Percentiles rank a stretch among this genome's conserved stretches.
Evolutionary conservation across 1,140 invertebrate genomes (phyloP).

Genomic region (Bradysia coprophila): DNA sequence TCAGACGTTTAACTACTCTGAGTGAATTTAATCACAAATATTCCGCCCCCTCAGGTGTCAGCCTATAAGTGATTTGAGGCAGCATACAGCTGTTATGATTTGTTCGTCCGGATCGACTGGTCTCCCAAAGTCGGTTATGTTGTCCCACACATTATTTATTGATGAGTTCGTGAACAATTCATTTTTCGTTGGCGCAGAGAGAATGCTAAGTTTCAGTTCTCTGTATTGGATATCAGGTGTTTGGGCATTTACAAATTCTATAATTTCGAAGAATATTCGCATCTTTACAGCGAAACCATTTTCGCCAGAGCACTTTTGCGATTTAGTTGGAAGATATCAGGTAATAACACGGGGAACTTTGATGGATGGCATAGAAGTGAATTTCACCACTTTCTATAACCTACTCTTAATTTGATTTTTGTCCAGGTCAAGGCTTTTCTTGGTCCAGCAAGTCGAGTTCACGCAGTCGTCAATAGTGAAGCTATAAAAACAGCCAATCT

Average conservation of each 20-base stretch:
- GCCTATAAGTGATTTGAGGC: background rate
- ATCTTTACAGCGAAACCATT: background rate
- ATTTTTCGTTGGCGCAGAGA: too few species aligned
- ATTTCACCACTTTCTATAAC: background rate
- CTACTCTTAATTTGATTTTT: background rate
- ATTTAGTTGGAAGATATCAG: background rate
- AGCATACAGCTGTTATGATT: background rate
- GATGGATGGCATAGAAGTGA: background rate
- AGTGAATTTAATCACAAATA: background rate
- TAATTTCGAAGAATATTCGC: background rate
- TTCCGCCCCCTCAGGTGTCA: background rate
- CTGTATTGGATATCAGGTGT: background rate
- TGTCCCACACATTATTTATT: background rate
- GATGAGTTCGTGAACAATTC: background rate
- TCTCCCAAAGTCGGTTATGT: background rate
- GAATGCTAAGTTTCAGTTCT: background rate
- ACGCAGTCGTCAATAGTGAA: background rate
- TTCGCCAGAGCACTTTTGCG: background rate
- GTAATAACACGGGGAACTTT: background rate
- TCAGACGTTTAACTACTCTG: background rate
- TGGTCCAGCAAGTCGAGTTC: background rate
- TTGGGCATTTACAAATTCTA: background rate
- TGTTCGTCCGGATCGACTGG: background rate
- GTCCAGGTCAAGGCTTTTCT: background rate
- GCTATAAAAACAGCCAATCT: background rate